Base-by-base conservation (phyloP, 2,888 invertebrate species). In the Philopedon plagiatum region DNA sequence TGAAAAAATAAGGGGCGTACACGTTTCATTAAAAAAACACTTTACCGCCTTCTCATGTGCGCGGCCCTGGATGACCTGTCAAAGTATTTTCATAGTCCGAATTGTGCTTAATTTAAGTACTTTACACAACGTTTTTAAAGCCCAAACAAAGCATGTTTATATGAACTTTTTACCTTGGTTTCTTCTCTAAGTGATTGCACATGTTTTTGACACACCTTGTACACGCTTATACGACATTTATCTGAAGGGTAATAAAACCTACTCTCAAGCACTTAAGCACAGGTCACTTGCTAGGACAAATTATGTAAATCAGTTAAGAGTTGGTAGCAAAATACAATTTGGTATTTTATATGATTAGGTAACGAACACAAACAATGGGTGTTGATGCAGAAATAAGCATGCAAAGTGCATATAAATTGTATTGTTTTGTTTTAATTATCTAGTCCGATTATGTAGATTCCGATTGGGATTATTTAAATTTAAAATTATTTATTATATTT, bases 291-390 rank as follows among this genome's bases (percentile, higher is more conserved):
- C 21, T 57, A 13, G 58, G 39, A 58, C 58, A 58, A 58, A 58
- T 58, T 58, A 58, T 58, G 58, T 41, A 39, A 58, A 58, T 58
- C 58, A 21, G 34, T 26, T 51, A 49, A 21, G 51, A 51, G 51
- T 26, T n/a, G 23, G 54, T 8, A 13, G 54, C 18, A 32, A 29
- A 29, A 32, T 29, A 2, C 41, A 58, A 56, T 26, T 56, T 15
- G 56, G 54, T 41, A 56, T 56, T 65, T 65, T 65, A 65, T 44
- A 56, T 26, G 56, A 64, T 63, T 63, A 63, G 32, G 56, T 54
- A 54, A 64, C 63, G 56, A 41, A 41, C 65, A 56, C 15, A 65
- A 65, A 29, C 65, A 65, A 41, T 39, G 65, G 11, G 15, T 18
- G 32, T 51, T 63, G 21, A 51, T 51, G 65, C 19, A 44, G 41